Base-by-base conservation (phyloP, 2,888 invertebrate species). In the Argyresthia albistria region DNA sequence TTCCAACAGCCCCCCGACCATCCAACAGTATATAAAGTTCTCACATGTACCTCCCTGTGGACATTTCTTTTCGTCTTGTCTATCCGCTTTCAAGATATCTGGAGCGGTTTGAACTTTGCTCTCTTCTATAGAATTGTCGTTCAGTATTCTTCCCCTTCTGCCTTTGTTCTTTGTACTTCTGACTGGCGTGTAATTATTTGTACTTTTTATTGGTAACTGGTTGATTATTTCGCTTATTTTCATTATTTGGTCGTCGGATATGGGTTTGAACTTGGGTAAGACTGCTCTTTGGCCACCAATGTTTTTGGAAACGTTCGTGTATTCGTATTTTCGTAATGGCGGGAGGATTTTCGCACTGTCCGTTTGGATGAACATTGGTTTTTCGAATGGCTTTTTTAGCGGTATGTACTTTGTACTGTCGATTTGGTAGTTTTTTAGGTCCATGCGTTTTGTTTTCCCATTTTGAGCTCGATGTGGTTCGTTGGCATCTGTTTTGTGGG, bases 21-120 rank as follows among this genome's bases (percentile, higher is more conserved):
- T 92, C 96, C 96, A 97, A 86, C 96, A 97, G 80, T 93, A 92
- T 69, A 96, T 90, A 89, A 96, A 96, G 88, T 96, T 96, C 80
- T 96, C 96, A 79, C 97, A 97, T 59, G 92, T 93, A 53, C 94
- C 93, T 56, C 93, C 95, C 66, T 92, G 90, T 46, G 90, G 81
- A 73, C 93, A 93, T 25, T 25, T 25, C 59, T 89, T 86, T 61
- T 89, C 89, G 60, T 90, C 80, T 52, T 76, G 72, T 57, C 82
- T 59, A 37, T 70, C 64, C 39, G 12, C 35, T 43, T 43, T 25
- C 36, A 3, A 37, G 4, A 11, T 12, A 3, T 61, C 63, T 1
- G 55, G 54, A 9, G 58, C 53, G 8, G 51, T 53, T 45, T 61
- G 56, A 25, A 58, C 36, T 11, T 55, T 56, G 8, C 60, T 56